Conservation (phyloP, 1,140 invertebrate species). For the Lepeophtheirus salmonis region DNA sequence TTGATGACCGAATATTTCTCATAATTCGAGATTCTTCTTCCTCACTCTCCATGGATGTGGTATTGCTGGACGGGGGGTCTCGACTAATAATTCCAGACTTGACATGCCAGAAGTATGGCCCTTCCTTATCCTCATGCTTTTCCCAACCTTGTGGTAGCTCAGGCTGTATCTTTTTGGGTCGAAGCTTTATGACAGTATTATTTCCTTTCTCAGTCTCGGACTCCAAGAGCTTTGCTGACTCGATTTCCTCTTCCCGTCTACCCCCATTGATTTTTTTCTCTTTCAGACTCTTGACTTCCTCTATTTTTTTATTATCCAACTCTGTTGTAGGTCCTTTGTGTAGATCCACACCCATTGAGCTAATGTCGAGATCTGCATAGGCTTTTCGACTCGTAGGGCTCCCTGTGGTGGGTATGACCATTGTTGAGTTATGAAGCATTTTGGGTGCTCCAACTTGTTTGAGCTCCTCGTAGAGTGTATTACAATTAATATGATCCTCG, state of each 20-base stretch:
- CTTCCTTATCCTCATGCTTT: constrained; percentile 50
- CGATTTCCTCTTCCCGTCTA: background rate
- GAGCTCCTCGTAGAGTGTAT: background rate
- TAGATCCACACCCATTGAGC: background rate
- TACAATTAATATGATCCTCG: background rate
- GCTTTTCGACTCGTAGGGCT: background rate
- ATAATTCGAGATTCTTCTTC: constrained; percentile 25
- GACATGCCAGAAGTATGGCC: constrained; percentile 94
- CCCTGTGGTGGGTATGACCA: background rate
- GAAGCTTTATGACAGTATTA: background rate
- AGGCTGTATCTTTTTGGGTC: background rate
- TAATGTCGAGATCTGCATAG: background rate
- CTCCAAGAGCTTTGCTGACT: background rate
- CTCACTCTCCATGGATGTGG: constrained; percentile 27
- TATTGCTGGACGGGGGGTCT: constrained; percentile 46
- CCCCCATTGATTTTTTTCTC: too few species aligned
- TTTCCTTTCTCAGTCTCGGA: background rate
- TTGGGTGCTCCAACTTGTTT: background rate
- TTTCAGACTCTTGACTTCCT: too few species aligned
- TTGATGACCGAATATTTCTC: constrained; percentile 13
- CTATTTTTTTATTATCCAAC: constrained; percentile 12
- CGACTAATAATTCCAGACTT: constrained; percentile 91
- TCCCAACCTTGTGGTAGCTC: constrained; percentile 67
- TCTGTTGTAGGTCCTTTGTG: background rate
- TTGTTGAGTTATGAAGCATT: background rate